A percentile compares a stretch with the other conserved stretches of the same genome.
Evolutionary conservation across 2,797 vertebrate species (phyloP).

Genomic region (Protosalanx chinensis): DNA sequence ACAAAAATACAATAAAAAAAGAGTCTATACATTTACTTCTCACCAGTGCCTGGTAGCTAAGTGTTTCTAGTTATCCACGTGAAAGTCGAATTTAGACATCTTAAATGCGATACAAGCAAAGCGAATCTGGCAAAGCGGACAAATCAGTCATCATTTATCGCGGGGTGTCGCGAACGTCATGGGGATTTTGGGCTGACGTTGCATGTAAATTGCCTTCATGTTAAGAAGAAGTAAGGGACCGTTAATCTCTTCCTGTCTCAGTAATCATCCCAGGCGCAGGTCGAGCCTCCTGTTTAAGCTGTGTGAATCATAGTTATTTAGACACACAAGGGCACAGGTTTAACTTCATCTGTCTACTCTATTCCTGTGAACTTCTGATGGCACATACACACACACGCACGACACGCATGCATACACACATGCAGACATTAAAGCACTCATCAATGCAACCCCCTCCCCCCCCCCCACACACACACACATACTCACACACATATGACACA

Average conservation of each 20-base stretch:
- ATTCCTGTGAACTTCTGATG: conserved; percentile 33
- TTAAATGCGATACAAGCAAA: no score
- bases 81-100: no score
- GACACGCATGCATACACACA: neutral
- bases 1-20: no score
- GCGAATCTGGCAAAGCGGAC: neutral
- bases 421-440: neutral
- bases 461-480: neutral
- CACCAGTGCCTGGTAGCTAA: no score
- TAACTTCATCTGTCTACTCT: conserved; percentile 27
- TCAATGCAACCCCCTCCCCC: no score
- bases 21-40: no score
- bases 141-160: conserved; percentile 34
- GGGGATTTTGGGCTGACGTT: conserved; percentile 26
- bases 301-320: conserved; percentile 41
- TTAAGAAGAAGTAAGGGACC: conserved; percentile 20
- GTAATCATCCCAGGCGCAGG: neutral
- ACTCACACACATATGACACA: neutral
- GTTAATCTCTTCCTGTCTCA: conserved; percentile 29
- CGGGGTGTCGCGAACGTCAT: conserved; percentile 30
- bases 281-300: conserved; percentile 19
- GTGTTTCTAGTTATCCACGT: no score
- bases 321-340: conserved; percentile 22
- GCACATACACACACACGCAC: conserved; percentile 22
- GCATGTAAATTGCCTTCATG: conserved; percentile 30